Conservation (phyloP, 2,888 invertebrate species). For the Sialis fuliginosa region DNA sequence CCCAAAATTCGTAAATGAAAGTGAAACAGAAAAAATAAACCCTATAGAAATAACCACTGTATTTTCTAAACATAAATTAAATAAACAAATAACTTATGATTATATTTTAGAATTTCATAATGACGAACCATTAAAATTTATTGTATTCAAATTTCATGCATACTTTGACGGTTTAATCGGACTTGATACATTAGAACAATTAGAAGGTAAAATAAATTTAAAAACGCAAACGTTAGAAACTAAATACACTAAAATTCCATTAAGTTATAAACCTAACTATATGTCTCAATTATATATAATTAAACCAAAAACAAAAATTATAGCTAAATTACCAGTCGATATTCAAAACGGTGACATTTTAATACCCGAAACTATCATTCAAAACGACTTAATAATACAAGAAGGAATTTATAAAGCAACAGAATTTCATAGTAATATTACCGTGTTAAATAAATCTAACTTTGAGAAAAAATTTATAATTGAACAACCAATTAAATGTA, state of each 20-base stretch:
- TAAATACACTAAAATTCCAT: background rate
- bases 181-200: background rate
- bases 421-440: background rate
- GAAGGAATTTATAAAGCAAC: background rate
- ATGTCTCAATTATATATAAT: background rate
- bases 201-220: background rate
- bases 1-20: background rate
- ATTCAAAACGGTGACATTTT: background rate
- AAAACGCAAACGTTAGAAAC: background rate
- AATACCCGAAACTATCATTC: background rate
- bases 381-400: background rate
- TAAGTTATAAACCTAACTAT: background rate
- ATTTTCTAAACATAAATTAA: background rate
- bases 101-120: background rate
- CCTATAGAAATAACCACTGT: background rate
- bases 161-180: conserved; percentile 3
- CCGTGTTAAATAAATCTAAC: background rate
- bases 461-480: background rate
- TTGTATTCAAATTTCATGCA: conserved; percentile 1
- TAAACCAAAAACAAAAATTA: background rate
- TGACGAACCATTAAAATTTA: background rate
- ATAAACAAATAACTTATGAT: background rate
- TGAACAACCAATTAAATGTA: background rate
- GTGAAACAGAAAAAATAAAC: background rate
- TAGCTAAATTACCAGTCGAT: background rate